A percentile compares a stretch with the other conserved stretches of the same genome.
Conservation (phyloP, 2,797 vertebrate species). For the Sebastolobus altivelis region DNA sequence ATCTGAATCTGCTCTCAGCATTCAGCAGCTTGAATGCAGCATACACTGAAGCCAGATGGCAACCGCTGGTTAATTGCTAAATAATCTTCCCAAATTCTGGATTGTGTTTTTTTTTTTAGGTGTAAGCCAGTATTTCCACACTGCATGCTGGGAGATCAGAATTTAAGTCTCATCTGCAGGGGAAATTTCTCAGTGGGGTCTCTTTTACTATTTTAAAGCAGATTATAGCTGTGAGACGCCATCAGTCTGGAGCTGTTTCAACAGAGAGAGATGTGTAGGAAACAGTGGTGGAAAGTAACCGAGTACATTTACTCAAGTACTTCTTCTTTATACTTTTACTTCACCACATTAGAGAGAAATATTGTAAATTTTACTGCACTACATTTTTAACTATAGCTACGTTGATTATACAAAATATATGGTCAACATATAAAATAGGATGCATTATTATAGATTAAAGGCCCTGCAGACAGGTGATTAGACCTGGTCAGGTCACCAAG, state of each 20-base stretch:
- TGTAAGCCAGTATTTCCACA: conserved; percentile 43
- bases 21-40: conserved; percentile 2
- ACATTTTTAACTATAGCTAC: too few relatives aligned
- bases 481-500: too few relatives aligned
- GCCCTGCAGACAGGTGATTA: too few relatives aligned
- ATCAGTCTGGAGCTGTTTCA: conserved; percentile 12
- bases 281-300: background rate
- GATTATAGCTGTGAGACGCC: conserved; percentile 40
- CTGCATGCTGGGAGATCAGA: conserved; percentile 51
- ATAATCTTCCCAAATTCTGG: conserved; percentile 58
- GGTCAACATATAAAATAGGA: too few relatives aligned
- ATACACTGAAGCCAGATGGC: conserved; percentile 42
- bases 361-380: too few relatives aligned
- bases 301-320: background rate
- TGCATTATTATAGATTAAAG: too few relatives aligned
- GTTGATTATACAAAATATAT: too few relatives aligned
- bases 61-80: conserved; percentile 59
- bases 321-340: background rate
- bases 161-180: conserved; percentile 44
- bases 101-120: conserved; percentile 41
- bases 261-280: background rate
- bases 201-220: conserved; percentile 34
- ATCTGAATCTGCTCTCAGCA: conserved; percentile 15
- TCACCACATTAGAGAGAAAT: too few relatives aligned
- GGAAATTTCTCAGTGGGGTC: conserved; percentile 29